These are phyloP conservation scores for Liasis olivaceus DNA, from an alignment of 2,797 vertebrate genomes.

Conservation along the genomic window DNA sequence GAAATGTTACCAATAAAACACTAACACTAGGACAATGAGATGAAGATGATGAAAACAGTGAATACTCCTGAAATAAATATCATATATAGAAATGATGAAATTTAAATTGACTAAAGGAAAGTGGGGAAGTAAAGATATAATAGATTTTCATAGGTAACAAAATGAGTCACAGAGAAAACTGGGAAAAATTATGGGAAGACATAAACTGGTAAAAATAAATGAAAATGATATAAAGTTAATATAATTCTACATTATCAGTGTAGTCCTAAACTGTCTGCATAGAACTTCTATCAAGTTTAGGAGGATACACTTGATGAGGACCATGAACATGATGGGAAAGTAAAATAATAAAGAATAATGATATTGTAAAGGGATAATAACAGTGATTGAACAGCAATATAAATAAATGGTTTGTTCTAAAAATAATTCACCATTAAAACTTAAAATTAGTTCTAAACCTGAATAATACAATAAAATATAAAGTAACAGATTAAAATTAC, in stretches of 20 bases:
- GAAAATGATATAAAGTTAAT: neutral
- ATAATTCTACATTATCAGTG: neutral
- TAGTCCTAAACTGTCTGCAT: neutral
- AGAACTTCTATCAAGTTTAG: neutral
- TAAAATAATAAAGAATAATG: neutral
- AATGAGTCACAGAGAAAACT: slow-evolving; percentile 17
- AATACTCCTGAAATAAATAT: neutral
- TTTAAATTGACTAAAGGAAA: neutral
- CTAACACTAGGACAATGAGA: slow-evolving; percentile 11
- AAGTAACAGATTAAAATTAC: neutral
- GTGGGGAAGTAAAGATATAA: neutral
- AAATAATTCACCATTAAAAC: neutral
- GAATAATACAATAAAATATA: neutral
- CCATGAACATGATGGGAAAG: accelerated
- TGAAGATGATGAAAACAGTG: slow-evolving; percentile 7
- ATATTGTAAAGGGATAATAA: neutral
- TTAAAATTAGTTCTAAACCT: neutral
- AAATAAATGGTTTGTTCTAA: neutral
- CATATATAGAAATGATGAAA: neutral
- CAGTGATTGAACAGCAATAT: neutral
- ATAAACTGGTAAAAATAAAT: slow-evolving; percentile 19
- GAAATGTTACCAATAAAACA: neutral
- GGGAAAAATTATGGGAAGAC: slow-evolving; percentile 23
- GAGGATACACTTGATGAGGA: neutral
- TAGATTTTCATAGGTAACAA: neutral